Conservation (phyloP, 2,797 vertebrate genomes). For the Spea hammondii region DNA sequence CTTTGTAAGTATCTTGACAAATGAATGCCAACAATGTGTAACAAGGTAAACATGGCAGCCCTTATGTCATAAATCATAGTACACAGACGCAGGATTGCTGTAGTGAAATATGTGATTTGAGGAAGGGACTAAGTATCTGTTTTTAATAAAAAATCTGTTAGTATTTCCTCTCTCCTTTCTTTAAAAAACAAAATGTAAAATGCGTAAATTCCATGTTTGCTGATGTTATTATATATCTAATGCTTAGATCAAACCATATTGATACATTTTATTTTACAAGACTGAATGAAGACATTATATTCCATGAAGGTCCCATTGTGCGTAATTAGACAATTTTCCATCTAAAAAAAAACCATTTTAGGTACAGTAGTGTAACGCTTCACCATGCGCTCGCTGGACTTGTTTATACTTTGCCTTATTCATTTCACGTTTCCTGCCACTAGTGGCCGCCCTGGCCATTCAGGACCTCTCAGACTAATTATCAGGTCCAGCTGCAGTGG, state of each 20-base stretch:
- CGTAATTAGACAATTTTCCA: background rate
- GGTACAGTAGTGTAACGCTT: too few relatives aligned
- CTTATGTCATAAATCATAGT: slow-evolving; percentile 49
- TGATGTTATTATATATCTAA: background rate
- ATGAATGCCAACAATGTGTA: slow-evolving; percentile 56
- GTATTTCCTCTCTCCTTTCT: background rate
- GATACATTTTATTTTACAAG: background rate
- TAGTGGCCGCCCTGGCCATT: too few relatives aligned
- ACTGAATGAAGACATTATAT: background rate
- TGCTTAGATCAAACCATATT: background rate
- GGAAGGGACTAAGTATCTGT: background rate
- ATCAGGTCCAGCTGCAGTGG: too few relatives aligned
- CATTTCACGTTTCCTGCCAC: too few relatives aligned
- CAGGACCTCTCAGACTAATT: too few relatives aligned
- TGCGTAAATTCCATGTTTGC: background rate
- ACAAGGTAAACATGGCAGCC: slow-evolving; percentile 57
- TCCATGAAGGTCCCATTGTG: background rate
- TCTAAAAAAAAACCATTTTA: background rate
- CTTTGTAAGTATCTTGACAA: slow-evolving; percentile 62
- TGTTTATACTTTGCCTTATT: too few relatives aligned
- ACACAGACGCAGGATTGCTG: slow-evolving; percentile 40
- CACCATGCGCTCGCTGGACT: too few relatives aligned
- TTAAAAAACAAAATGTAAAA: background rate
- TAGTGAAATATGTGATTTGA: slow-evolving; percentile 16
- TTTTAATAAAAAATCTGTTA: background rate